Conservation (phyloP, 2,797 vertebrate species). For the Typhlichthys eigenmanni region DNA sequence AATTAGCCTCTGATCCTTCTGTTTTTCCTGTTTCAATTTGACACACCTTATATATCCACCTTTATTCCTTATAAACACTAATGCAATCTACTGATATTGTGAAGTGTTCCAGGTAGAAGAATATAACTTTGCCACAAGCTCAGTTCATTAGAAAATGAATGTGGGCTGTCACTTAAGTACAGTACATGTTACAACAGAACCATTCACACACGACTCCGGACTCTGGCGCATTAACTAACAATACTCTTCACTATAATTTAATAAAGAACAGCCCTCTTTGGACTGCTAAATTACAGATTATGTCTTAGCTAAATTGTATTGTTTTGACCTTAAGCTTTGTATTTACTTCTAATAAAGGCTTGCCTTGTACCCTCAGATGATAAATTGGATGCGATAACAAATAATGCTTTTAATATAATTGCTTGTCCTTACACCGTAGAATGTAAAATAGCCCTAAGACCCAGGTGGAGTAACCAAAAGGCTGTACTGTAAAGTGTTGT, state of each 20-base stretch:
- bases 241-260: neutral
- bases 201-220: neutral
- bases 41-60: neutral
- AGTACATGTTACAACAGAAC: neutral
- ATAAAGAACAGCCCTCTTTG: neutral
- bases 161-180: too few species aligned
- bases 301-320: constrained; percentile 5
- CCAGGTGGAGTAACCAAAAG: constrained; percentile 17
- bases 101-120: too few species aligned
- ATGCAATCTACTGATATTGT: too few species aligned
- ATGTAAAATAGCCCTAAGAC: constrained; percentile 27
- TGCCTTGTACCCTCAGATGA: constrained; percentile 27
- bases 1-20: neutral
- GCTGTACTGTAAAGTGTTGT: constrained; percentile 7
- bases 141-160: too few species aligned
- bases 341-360: constrained; percentile 39
- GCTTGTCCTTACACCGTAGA: constrained; percentile 6
- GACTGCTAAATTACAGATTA: constrained; percentile 1
- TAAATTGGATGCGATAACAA: constrained; percentile 35
- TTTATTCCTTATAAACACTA: neutral
- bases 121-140: too few species aligned
- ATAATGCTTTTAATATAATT: constrained; percentile 37
- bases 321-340: constrained; percentile 28
- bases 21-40: constrained; percentile 1
- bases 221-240: too few species aligned